These are phyloP conservation scores for Ditylenchus weischeri DNA, from an alignment of 2,888 invertebrate species.

Conservation along the genomic window DNA sequence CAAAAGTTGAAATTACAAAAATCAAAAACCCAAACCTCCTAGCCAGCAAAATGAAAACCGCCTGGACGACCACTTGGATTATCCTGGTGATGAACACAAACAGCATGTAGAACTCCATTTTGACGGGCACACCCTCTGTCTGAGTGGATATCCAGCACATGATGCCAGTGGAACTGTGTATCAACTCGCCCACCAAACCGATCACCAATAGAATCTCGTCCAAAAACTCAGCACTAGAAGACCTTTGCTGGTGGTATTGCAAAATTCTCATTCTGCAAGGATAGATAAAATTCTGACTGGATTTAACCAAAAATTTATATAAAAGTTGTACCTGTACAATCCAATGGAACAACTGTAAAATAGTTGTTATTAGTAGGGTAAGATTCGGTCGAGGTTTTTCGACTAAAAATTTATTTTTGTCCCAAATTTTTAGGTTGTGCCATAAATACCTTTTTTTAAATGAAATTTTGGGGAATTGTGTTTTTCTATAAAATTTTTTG, in stretches of 20 bases:
- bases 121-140: conserved; percentile 28
- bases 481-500: no score
- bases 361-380: no score
- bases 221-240: conserved; percentile 52
- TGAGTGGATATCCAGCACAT: conserved; percentile 36
- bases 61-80: conserved; percentile 54
- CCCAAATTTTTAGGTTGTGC: no score
- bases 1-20: not conserved
- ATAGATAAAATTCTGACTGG: not conserved
- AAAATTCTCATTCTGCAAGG: conserved; percentile 47
- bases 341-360: conserved; percentile 38
- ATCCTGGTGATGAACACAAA: conserved; percentile 45
- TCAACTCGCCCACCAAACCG: conserved; percentile 52
- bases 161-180: conserved; percentile 40
- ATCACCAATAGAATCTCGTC: conserved; percentile 55
- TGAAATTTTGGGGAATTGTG: no score
- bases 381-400: no score
- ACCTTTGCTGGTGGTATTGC: conserved; percentile 45
- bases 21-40: conserved; percentile 13
- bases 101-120: conserved; percentile 48
- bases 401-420: no score
- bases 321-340: conserved; percentile 42
- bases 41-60: conserved; percentile 52
- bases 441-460: no score
- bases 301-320: not conserved